Evolutionary conservation across 2,888 invertebrate genomes (phyloP).

Genomic region (Brenthis ino): DNA sequence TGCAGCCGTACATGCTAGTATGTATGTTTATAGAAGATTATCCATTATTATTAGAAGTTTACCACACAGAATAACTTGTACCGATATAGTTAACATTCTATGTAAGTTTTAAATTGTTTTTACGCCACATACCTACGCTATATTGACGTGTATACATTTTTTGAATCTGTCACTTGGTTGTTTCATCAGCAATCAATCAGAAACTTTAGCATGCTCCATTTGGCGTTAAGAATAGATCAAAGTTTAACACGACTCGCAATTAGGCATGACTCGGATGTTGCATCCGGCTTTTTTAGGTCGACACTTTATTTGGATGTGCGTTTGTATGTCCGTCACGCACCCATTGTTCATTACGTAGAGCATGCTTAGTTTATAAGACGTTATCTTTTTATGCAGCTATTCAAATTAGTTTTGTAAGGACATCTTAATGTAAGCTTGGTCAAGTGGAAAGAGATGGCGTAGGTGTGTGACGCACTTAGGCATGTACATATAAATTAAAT

Average conservation of each 20-base stretch:
- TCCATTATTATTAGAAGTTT: too few relatives aligned
- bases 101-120: too few relatives aligned
- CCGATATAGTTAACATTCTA: too few relatives aligned
- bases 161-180: conserved; percentile 4
- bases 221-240: conserved; percentile 74
- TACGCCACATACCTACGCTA: too few relatives aligned
- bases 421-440: neutral
- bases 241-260: conserved; percentile 57
- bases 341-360: conserved; percentile 24
- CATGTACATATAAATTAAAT: too few relatives aligned
- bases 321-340: conserved; percentile 24
- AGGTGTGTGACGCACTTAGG: too few relatives aligned
- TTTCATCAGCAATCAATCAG: conserved; percentile 56
- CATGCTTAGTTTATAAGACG: conserved; percentile 3
- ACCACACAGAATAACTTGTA: too few relatives aligned
- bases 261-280: conserved; percentile 53
- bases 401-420: conserved; percentile 11
- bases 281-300: conserved; percentile 33
- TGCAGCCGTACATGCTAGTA: too few relatives aligned
- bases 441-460: neutral
- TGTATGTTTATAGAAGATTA: too few relatives aligned
- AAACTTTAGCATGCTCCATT: conserved; percentile 60
- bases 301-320: conserved; percentile 28
- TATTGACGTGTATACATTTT: neutral
- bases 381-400: conserved; percentile 4